Evolutionary conservation across 2,888 invertebrate species (phyloP).

Genomic region (Drosophila siamana): DNA sequence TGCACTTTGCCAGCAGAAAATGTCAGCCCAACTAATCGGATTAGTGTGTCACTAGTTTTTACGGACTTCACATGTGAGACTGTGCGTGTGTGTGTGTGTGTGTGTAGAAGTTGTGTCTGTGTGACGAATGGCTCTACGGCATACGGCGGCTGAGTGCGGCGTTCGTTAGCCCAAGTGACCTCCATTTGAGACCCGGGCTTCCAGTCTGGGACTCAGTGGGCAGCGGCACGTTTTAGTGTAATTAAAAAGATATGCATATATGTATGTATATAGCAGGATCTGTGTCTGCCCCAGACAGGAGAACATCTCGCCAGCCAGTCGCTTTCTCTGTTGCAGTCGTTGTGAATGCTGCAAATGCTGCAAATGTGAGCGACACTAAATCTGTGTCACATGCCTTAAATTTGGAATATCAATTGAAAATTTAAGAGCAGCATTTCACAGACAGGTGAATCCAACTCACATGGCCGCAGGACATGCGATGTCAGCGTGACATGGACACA

Average conservation of each 20-base stretch:
- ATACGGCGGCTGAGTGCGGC: constrained; percentile 34
- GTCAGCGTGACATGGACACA: constrained; percentile 63
- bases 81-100: constrained; percentile 9
- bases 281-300: constrained; percentile 23
- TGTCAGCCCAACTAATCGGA: constrained; percentile 78
- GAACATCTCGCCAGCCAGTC: neutral
- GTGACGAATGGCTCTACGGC: constrained; percentile 61
- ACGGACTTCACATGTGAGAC: constrained; percentile 25
- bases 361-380: constrained; percentile 37
- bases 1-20: constrained; percentile 70
- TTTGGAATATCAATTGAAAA: constrained; percentile 55
- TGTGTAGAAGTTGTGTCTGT: constrained; percentile 33
- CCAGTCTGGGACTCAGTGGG: constrained; percentile 52
- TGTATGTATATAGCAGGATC: constrained; percentile 25
- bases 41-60: constrained; percentile 76
- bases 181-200: constrained; percentile 54
- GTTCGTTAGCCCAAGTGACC: constrained; percentile 79
- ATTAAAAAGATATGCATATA: constrained; percentile 73
- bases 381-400: constrained; percentile 49
- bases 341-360: constrained; percentile 36
- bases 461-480: constrained; percentile 39
- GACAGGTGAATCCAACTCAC: constrained; percentile 27
- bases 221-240: constrained; percentile 76
- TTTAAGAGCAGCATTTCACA: constrained; percentile 40
- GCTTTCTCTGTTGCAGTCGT: neutral